Evolutionary conservation across 2,888 invertebrate species (phyloP), one percentile per base, ranked within the genome.

Genomic region (Bombyx huttoni): DNA sequence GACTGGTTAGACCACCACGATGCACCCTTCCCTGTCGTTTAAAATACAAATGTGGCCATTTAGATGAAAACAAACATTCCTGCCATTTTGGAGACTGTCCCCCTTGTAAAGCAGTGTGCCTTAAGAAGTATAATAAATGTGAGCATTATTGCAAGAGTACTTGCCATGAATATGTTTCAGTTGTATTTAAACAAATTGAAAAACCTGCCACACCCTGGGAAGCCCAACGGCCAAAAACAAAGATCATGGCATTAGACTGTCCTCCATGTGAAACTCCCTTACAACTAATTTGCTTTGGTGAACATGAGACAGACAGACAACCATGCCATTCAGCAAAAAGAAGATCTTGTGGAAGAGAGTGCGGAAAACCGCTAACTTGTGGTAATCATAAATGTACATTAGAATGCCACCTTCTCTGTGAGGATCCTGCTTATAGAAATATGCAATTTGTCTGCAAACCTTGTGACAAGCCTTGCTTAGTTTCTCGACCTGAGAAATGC

Each of bases 1-100:
- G 91, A 53, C 90, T 90, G 59, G 93, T 93, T 0, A 93, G 92
- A 63, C 94, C 96, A 8, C 96, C 96, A 1, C 92, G 91, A 65
- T 98, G 98, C 68, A 87, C 81, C 54, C 89, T 92, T 53, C 81
- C 83, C 0, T 98, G 97, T 81, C 92, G 89, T 92, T 89, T 92
- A 49, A 93, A 94, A 45, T 92, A 96, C 5, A 93, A 94, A 70
- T 98, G 98, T 79, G 95, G 97, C 63, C 98, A 98, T 74, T 70
- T 87, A 6, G 86, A 89, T 56, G 91, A 94, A 54, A 92, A 93
- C 60, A 89, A 89, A 13, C 96, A 96, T 75, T 88, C 85, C 50
- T 97, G 97, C 68, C 97, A 97, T 73, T 94, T 94, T 64, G 94
- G 94, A 0, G 91, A 92, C 40, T 97, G 97, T 70, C 94, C 97